Base-by-base conservation (phyloP, 2,888 invertebrate genomes). In the Melanostoma mellinum region DNA sequence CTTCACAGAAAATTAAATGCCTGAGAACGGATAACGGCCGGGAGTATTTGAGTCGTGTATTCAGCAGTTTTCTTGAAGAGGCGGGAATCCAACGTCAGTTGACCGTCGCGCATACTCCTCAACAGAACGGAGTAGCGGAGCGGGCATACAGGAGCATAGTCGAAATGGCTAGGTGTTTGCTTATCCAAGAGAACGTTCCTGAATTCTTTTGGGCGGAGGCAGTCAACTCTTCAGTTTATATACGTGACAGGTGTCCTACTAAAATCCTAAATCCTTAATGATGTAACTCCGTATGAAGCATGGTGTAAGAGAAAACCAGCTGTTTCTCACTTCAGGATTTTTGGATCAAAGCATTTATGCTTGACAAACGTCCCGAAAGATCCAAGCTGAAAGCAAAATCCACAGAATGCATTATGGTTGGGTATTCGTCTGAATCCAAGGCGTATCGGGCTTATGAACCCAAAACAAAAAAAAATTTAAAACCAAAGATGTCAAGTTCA, bases 281-380 rank as follows among this genome's bases (percentile, higher is more conserved):
- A 52, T 3, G 35, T 36, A n/a, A 86, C 85, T 5, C 86, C 86
- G 0, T 80, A 77, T 40, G 77, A 86, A 78, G 55, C 69, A 1
- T 85, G 84, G 86, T 44, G 50, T 53, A 72, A 73, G 0, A 10
- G 20, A 56, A 84, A 79, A 36, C 74, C 79, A 8, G 48, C 3
- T 8, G 72, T 80, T 0, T 6, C 58, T 8, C 77, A 80, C 46
- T 33, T 85, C 1, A 69, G 35, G 46, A 58, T 68, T 4, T 79
- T 85, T 68, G 80, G 69, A 6, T 73, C 0, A 44, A 73, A 5
- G 67, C 85, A 3, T 53, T 76, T 30, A 76, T 76, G 9, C 58
- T 85, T 3, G 42, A 81, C 38, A 85, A 86, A 32, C 44, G 10
- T 6, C 71, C 52, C 20, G 60, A 52, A 20, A 71, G 35, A 6